Conservation (phyloP, 2,797 vertebrate genomes). For the Chanos chanos region DNA sequence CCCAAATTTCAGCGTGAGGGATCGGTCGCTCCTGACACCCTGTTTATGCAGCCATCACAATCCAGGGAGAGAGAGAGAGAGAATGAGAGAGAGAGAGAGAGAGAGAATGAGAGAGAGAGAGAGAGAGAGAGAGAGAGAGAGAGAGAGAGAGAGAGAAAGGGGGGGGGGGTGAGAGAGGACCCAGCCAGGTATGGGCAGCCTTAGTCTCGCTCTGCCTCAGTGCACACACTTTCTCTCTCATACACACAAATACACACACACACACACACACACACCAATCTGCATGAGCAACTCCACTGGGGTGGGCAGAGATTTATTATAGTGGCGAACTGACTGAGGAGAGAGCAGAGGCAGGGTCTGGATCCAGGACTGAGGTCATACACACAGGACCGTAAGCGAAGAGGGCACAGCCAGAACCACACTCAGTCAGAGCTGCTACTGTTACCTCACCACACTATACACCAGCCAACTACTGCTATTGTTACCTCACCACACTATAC, state of each 20-base stretch:
- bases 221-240: not conserved
- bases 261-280: conserved; percentile 37
- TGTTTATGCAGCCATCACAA: conserved; percentile 69
- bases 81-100: not conserved
- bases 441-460: too few species aligned
- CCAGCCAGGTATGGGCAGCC: too few species aligned
- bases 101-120: not conserved
- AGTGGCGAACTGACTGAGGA: conserved; percentile 62
- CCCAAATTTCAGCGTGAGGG: conserved; percentile 80
- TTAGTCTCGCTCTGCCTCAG: too few species aligned
- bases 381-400: conserved; percentile 30
- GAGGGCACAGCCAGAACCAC: conserved; percentile 12
- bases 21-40: conserved; percentile 76
- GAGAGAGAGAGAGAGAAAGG: conserved; percentile 5
- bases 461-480: too few species aligned
- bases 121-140: not conserved
- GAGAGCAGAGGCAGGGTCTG: conserved; percentile 52
- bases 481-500: too few species aligned
- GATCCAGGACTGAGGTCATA: conserved; percentile 46
- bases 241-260: conserved; percentile 9
- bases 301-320: conserved; percentile 68
- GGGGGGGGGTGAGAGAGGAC: conserved; percentile 7
- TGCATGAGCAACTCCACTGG: conserved; percentile 29
- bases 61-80: conserved; percentile 45
- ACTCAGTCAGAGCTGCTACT: not conserved